Percentiles rank a stretch among this genome's conserved stretches.
phyloP scores from a whole-genome alignment of 2,113 vertebrate species.

The Canis aureus region DNA sequence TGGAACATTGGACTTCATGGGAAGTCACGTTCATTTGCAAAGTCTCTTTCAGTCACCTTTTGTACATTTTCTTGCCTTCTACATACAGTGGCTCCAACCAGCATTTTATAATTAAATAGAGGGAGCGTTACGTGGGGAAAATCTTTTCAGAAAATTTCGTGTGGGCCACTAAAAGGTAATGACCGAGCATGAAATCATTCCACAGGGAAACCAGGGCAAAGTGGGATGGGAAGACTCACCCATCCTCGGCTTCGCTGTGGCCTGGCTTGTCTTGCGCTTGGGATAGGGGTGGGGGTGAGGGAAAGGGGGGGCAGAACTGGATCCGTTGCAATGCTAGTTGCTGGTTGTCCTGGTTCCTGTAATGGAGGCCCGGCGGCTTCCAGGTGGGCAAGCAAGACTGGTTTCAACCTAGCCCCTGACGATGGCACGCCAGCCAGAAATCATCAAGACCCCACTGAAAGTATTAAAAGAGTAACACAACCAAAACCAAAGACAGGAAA shows the following conservation, averaged over 20 bases:
- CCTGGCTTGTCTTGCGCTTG: constrained; percentile 59
- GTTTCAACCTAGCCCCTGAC: constrained; percentile 43
- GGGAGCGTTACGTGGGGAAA: constrained; percentile 67
- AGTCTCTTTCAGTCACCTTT: constrained; percentile 63
- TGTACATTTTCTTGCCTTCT: constrained; percentile 49
- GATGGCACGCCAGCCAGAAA: constrained; percentile 42
- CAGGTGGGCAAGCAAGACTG: constrained; percentile 72
- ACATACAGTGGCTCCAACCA: constrained; percentile 28
- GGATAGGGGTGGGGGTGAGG: background rate
- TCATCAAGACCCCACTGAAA: constrained; percentile 71
- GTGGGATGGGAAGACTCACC: constrained; percentile 66
- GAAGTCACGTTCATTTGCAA: constrained; percentile 86
- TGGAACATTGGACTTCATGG: constrained; percentile 84
- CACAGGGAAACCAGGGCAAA: constrained; percentile 76
- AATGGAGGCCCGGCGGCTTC: constrained; percentile 57
- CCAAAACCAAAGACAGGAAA: constrained; percentile 79
- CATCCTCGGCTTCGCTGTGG: constrained; percentile 56
- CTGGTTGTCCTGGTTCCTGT: constrained; percentile 46
- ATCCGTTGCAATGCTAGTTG: constrained; percentile 48
- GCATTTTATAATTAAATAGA: constrained; percentile 73
- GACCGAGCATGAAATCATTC: constrained; percentile 77
- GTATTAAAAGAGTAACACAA: constrained; percentile 71
- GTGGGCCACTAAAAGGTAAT: constrained; percentile 80
- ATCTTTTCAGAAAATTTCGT: constrained; percentile 51
- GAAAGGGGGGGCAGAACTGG: background rate